phyloP scores from a whole-genome alignment of 2,888 invertebrate genomes.

The Calliopum simillimum region DNA sequence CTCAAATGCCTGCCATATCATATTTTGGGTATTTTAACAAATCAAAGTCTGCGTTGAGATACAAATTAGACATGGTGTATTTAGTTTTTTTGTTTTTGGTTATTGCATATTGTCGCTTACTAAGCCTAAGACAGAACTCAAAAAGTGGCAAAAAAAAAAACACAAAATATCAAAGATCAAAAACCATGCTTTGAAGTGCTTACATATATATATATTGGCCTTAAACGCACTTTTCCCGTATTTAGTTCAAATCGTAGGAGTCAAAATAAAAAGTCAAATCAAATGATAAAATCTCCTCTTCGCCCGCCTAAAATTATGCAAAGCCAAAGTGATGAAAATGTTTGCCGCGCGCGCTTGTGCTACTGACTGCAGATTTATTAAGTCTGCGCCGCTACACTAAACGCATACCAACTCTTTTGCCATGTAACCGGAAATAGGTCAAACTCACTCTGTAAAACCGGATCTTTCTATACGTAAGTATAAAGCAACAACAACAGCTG shows the following conservation, averaged over 20 bases:
- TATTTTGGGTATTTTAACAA: too few species aligned
- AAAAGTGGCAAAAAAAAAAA: too few species aligned
- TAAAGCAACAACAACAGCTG: too few species aligned
- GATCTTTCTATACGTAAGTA: conserved; percentile 47
- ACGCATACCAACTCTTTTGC: too few species aligned
- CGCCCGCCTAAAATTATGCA: neutral
- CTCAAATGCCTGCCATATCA: too few species aligned
- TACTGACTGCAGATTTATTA: neutral
- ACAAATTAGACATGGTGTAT: neutral
- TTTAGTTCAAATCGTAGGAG: conserved; percentile 21
- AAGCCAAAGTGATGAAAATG: neutral
- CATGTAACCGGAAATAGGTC: conserved; percentile 48
- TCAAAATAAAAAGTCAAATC: neutral
- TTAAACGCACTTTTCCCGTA: neutral
- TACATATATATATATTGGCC: neutral
- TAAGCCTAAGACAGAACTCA: too few species aligned
- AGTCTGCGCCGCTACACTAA: neutral
- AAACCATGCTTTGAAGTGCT: neutral
- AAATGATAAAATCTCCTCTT: too few species aligned
- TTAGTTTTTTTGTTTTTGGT: neutral
- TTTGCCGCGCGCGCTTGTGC: neutral
- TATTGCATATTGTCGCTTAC: neutral
- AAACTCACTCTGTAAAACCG: conserved; percentile 46
- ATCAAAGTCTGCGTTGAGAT: too few species aligned
- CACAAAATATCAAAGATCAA: too few species aligned